phyloP scores from a whole-genome alignment of 2,888 invertebrate genomes.

The Scaeva pyrastri region DNA sequence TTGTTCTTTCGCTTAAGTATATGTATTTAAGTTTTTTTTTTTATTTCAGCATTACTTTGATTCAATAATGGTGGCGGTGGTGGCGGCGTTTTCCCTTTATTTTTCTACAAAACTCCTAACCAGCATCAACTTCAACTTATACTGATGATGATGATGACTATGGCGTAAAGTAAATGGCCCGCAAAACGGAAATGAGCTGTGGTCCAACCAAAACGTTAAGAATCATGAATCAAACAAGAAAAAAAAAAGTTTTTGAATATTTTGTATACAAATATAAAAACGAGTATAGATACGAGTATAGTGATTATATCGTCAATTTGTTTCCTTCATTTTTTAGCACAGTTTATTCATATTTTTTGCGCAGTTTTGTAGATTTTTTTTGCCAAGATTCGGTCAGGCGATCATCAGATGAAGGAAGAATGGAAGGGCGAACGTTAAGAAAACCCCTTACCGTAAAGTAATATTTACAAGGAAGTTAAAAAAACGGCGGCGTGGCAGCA shows the following conservation, averaged over 20 bases:
- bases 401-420: slow-evolving; percentile 14
- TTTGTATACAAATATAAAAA: slow-evolving; percentile 22
- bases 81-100: slow-evolving; percentile 30
- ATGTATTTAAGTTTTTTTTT: neutral
- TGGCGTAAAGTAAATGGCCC: slow-evolving; percentile 41
- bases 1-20: slow-evolving; percentile 1
- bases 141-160: neutral
- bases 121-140: slow-evolving; percentile 1
- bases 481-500: neutral
- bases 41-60: neutral
- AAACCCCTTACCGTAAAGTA: neutral
- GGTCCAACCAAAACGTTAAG: slow-evolving; percentile 35
- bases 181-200: slow-evolving; percentile 72
- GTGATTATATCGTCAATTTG: slow-evolving; percentile 65
- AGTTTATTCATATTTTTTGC: slow-evolving; percentile 10
- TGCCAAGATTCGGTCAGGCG: slow-evolving; percentile 20
- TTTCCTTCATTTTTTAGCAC: slow-evolving; percentile 55
- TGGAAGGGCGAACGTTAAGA: slow-evolving; percentile 51
- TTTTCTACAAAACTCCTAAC: slow-evolving; percentile 6
- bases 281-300: slow-evolving; percentile 48
- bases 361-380: neutral
- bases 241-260: slow-evolving; percentile 33
- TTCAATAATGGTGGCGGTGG: neutral
- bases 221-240: slow-evolving; percentile 61
- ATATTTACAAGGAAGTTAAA: slow-evolving; percentile 50